phyloP scores from a whole-genome alignment of 2,797 vertebrate genomes.

The Spondyliosoma cantharus region DNA sequence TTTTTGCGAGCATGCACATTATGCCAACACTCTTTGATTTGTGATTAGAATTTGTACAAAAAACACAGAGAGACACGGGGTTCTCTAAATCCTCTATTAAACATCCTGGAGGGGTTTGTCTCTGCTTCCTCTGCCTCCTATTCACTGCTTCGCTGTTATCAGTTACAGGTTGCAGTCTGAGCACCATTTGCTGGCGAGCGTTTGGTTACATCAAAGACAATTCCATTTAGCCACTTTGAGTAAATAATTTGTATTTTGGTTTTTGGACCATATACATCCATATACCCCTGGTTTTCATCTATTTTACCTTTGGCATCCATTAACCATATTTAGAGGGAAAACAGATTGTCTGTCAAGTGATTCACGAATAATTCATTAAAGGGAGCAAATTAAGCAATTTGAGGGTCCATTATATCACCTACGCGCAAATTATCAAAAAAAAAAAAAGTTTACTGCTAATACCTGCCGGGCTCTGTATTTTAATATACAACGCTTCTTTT shows the following conservation, averaged over 20 bases:
- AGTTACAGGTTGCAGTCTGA: background rate
- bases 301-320: background rate
- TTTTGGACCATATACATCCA: background rate
- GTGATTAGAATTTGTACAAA: background rate
- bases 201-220: background rate
- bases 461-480: slow-evolving; percentile 32
- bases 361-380: slow-evolving; percentile 19
- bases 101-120: background rate
- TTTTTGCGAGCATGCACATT: background rate
- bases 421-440: slow-evolving; percentile 28
- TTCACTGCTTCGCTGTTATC: background rate
- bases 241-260: background rate
- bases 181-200: background rate
- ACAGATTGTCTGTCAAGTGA: background rate
- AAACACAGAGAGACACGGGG: background rate
- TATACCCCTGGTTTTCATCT: background rate
- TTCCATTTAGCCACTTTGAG: background rate
- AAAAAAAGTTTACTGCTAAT: slow-evolving; percentile 34
- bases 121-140: background rate
- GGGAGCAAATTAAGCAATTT: slow-evolving; percentile 1
- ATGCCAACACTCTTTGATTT: slow-evolving; percentile 6
- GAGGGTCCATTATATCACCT: background rate
- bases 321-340: background rate
- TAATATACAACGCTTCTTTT: slow-evolving; percentile 47
- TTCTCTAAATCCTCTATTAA: background rate